phyloP scores from a whole-genome alignment of 2,797 vertebrate species.

The Balearica regulorum region DNA sequence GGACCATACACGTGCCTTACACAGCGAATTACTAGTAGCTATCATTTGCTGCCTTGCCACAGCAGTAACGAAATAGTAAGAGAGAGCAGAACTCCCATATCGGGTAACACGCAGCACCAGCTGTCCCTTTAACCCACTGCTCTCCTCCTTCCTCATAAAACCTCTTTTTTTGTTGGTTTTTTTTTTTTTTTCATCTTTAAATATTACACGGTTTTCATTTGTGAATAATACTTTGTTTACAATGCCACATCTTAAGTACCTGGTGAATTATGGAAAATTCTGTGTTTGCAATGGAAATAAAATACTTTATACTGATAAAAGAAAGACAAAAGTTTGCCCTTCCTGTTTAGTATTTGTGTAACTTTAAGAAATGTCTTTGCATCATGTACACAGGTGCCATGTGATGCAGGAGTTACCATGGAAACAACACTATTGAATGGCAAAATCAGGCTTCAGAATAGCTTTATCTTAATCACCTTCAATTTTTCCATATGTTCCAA shows the following conservation, averaged over 20 bases:
- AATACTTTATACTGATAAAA: background rate
- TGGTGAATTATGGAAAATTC: background rate
- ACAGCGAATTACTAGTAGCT: slow-evolving; percentile 13
- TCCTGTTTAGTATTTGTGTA: background rate
- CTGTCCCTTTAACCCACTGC: slow-evolving; percentile 36
- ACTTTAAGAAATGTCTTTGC: slow-evolving; percentile 8
- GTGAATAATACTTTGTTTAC: background rate
- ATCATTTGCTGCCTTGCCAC: slow-evolving; percentile 11
- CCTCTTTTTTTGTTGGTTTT: background rate
- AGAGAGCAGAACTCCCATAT: background rate
- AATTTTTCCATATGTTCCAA: background rate
- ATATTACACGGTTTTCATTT: background rate
- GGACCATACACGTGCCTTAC: background rate
- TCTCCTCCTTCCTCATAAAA: background rate
- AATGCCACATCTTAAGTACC: background rate
- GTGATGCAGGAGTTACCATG: background rate
- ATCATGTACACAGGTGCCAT: background rate
- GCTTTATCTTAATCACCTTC: slow-evolving; percentile 26
- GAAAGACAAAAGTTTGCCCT: background rate
- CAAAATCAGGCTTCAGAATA: background rate
- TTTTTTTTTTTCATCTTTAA: background rate
- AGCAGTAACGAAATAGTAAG: slow-evolving; percentile 43
- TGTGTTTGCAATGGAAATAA: background rate
- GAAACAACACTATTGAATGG: background rate
- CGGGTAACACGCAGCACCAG: background rate